phyloP scores from a whole-genome alignment of 2,888 invertebrate genomes.

The Heliconius hortense region DNA sequence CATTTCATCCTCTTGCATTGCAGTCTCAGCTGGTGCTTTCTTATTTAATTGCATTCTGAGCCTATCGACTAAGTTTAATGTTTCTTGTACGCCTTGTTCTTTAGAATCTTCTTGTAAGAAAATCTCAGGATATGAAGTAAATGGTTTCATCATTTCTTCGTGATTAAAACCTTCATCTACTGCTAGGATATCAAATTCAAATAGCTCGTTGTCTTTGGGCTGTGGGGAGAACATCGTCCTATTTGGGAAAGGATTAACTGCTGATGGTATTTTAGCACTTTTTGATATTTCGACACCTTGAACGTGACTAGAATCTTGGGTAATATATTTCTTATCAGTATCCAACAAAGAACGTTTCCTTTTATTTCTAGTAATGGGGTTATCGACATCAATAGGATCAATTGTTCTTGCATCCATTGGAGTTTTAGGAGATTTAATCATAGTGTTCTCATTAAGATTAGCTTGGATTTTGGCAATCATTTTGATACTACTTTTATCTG shows the following conservation, averaged over 20 bases:
- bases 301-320: constrained; percentile 71
- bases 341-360: constrained; percentile 65
- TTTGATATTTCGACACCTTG: constrained; percentile 76
- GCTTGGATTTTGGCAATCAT: constrained; percentile 79
- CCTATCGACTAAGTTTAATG: constrained; percentile 91
- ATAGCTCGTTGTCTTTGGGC: constrained; percentile 83
- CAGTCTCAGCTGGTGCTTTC: constrained; percentile 81
- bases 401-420: constrained; percentile 77
- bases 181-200: constrained; percentile 84
- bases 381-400: constrained; percentile 66
- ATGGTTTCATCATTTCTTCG: constrained; percentile 85
- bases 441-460: constrained; percentile 74
- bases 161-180: constrained; percentile 86
- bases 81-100: constrained; percentile 90
- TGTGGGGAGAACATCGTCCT: constrained; percentile 88
- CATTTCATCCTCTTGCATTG: constrained; percentile 64
- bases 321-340: constrained; percentile 68
- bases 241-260: constrained; percentile 72
- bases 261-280: constrained; percentile 75
- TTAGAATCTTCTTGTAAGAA: constrained; percentile 89
- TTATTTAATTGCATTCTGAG: constrained; percentile 87
- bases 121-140: constrained; percentile 85
- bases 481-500: constrained; percentile 72
- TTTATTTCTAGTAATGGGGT: constrained; percentile 55
- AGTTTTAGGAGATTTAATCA: constrained; percentile 78